Evolutionary conservation across 2,888 invertebrate species (phyloP).

Genomic region (Elmis aenea): DNA sequence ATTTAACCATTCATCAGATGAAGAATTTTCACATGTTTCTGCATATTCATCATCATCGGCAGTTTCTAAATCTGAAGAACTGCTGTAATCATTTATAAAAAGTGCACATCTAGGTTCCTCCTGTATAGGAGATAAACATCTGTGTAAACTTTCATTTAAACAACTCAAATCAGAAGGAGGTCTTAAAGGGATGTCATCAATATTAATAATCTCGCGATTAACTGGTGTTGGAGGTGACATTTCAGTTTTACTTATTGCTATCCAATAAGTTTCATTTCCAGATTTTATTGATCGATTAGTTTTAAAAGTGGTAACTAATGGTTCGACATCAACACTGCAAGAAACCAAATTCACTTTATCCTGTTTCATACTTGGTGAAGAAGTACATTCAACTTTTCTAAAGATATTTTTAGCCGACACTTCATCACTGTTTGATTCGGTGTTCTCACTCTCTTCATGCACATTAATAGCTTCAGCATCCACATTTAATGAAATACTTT

Average conservation of each 20-base stretch:
- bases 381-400: neutral
- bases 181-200: conserved; percentile 40
- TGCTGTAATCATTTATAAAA: conserved; percentile 9
- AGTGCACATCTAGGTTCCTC: conserved; percentile 36
- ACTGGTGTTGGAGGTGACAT: conserved; percentile 20
- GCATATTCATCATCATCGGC: too few relatives aligned
- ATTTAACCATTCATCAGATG: neutral
- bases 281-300: conserved; percentile 27
- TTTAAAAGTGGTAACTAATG: conserved; percentile 32
- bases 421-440: neutral
- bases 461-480: too few relatives aligned
- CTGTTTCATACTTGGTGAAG: neutral
- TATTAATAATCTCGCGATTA: conserved; percentile 24
- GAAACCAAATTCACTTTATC: neutral
- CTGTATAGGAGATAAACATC: conserved; percentile 34
- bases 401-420: neutral
- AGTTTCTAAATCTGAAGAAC: too few relatives aligned
- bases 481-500: too few relatives aligned
- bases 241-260: conserved; percentile 33
- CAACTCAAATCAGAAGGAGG: conserved; percentile 32
- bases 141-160: neutral
- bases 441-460: too few relatives aligned
- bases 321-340: neutral
- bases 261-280: conserved; percentile 41
- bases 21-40: too few relatives aligned